These are phyloP conservation scores for Aphodius sticticus DNA, from an alignment of 2,888 invertebrate species.

Conservation along the genomic window DNA sequence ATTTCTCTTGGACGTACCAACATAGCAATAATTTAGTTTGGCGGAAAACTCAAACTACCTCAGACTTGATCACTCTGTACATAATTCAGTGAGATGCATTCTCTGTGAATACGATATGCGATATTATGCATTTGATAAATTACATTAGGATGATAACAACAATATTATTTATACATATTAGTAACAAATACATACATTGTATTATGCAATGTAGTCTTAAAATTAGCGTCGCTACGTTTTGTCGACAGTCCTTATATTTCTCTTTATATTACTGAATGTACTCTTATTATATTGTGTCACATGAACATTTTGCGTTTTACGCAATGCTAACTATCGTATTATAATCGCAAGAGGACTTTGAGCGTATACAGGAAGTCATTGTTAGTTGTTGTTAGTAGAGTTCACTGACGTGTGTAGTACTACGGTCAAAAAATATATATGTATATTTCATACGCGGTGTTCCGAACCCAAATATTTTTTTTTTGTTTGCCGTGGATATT, in stretches of 20 bases:
- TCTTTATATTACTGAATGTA: neutral
- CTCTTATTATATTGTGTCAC: neutral
- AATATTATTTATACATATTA: neutral
- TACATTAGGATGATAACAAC: neutral
- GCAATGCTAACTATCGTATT: neutral
- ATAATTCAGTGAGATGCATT: neutral
- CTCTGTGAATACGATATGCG: neutral
- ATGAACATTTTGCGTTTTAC: slow-evolving; percentile 1
- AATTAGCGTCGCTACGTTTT: neutral
- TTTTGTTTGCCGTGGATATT: too few species aligned
- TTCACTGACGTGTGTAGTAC: neutral
- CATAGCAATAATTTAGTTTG: too few species aligned
- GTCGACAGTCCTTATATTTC: neutral
- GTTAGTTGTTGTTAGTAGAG: neutral
- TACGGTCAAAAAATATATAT: neutral
- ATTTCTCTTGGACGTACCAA: too few species aligned
- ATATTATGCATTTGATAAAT: neutral
- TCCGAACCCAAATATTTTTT: neutral
- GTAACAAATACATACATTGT: neutral
- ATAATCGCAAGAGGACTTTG: neutral
- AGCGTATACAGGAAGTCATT: neutral
- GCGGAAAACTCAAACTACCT: too few species aligned
- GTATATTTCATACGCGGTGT: neutral
- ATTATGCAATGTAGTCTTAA: neutral
- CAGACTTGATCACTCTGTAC: neutral